Conservation (phyloP, 2,888 invertebrate genomes). For the Arenicola marina region DNA sequence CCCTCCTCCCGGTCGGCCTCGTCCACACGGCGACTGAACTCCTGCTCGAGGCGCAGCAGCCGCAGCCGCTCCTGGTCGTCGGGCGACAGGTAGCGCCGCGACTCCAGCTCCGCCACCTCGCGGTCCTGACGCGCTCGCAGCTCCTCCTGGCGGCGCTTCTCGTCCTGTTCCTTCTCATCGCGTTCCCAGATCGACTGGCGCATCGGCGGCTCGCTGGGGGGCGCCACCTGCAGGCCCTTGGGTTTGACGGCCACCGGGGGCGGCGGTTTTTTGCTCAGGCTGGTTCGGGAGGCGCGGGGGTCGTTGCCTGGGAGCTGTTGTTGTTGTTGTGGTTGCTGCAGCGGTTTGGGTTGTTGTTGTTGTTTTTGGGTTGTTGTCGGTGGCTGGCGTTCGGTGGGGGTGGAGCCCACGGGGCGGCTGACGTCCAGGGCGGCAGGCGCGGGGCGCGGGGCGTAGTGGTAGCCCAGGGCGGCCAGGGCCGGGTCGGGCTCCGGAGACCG, state of each 20-base stretch:
- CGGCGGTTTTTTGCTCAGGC: conserved; percentile 12
- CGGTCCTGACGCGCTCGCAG: conserved; percentile 21
- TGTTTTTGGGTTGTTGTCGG: neutral
- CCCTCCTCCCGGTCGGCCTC: conserved; percentile 75
- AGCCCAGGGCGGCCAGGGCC: neutral
- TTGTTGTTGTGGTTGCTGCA: neutral
- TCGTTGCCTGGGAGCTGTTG: neutral
- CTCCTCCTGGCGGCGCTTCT: conserved; percentile 27
- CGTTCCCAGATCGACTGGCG: conserved; percentile 90
- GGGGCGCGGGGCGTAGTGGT: neutral
- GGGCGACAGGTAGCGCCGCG: conserved; percentile 57
- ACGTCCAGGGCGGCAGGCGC: neutral
- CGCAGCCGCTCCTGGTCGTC: conserved; percentile 53
- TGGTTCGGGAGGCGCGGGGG: neutral
- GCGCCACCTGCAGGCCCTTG: conserved; percentile 14
- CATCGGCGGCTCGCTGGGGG: neutral
- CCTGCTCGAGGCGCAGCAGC: conserved; percentile 81
- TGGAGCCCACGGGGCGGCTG: neutral
- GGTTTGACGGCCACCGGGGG: conserved; percentile 31
- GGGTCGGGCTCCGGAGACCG: neutral
- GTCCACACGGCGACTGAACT: conserved; percentile 89
- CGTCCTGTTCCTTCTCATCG: conserved; percentile 27
- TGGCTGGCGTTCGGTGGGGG: too few relatives aligned
- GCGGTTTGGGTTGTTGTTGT: neutral
- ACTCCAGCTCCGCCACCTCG: conserved; percentile 70